Base-by-base conservation (phyloP, 2,113 vertebrate species). In the Pampusana beccarii region DNA sequence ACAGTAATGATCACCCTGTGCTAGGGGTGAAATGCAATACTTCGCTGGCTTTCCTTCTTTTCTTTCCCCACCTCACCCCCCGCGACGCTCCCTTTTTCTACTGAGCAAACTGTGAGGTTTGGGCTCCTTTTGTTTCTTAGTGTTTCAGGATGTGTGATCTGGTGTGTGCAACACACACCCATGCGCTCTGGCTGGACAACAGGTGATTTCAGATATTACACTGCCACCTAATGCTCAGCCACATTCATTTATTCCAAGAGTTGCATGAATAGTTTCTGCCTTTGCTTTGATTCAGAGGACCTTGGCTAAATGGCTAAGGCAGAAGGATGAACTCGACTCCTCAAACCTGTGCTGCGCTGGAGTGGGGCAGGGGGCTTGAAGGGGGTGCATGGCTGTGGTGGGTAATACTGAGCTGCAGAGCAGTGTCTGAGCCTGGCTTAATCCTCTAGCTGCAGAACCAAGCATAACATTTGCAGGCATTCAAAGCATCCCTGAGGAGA, bases 171-270 rank as follows among this genome's bases (percentile, higher is more conserved):
- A 18, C 0, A 0, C 9, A 12, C n/a, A 54, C 13, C 16, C n/a
- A 16, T 12, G 34, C 40, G 26, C 48, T 58, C 16, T 0, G 0
- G 54, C 60, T 34, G 46, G 29, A n/a, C 1, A 1, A 6, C 6
- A 0, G 3, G 11, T 31, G 58, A 48, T 91, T 91, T 62, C 33
- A 26, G 67, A 44, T 36, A 33, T 46, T 71, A 42, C 84, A 91
- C 88, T 93, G 92, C 96, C 96, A 91, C 65, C 96, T 96, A 84
- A 92, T 75, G 95, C 96, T 71, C 82, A 42, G 83, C 28, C 33
- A 28, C 19, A 11, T 14, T 5, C n/a, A 67, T 77, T 60, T n/a
- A 40, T 54, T 51, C 42, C 16, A 15, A 26, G 38, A 65, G 40
- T 2, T 51, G 56, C 28, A 12, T 0, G 0, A 48, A 2, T 13